Evolutionary conservation across 2,113 vertebrate species (phyloP), one percentile per base, ranked within the genome.

Genomic region (Gopherus flavomarginatus): DNA sequence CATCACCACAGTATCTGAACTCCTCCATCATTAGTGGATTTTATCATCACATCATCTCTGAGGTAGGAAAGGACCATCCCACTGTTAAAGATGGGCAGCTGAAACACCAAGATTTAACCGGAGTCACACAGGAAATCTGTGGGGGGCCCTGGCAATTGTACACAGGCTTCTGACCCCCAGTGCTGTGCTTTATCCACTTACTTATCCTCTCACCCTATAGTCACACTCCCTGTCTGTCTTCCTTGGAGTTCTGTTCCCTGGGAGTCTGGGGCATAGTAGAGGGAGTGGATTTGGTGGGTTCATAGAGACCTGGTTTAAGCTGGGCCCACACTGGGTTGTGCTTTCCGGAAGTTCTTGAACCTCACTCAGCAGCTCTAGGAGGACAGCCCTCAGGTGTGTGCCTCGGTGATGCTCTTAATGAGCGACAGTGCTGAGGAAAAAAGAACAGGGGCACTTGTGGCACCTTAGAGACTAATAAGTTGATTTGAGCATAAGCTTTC

Each of bases 11-110:
- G 57, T 57, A 4, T 31, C 38, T 8, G 56, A 62, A 16, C 21
- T 1, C n/a, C 54, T 38, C 44, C 59, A 69, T 53, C 50, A 19
- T 1, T 31, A 1, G 8, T 29, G 57, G 52, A 86, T 83, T 47
- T 50, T 14, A 11, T 0, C 21, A n/a, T 22, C 1, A 0, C 29
- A 59, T 86, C 65, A n/a, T 4, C 19, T 44, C 47, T 2, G 3
- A 65, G 24, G 5, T 78, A 42, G 54, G 75, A 69, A 27, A 17
- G 81, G 77, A 31, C 22, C 22, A 1, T 2, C 62, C 27, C 21
- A 8, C 59, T 56, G 24, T 52, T 21, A 35, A 29, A 31, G 47
- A 85, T 29, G 50, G 24, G 14, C 44, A 69, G 29, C 84, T 56
- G 81, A 38, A 56, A 12, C 54, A 31, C 17, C 6, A 54, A 35